phyloP scores from a whole-genome alignment of 2,797 vertebrate genomes.

The Oceanodroma leucorhoa region DNA sequence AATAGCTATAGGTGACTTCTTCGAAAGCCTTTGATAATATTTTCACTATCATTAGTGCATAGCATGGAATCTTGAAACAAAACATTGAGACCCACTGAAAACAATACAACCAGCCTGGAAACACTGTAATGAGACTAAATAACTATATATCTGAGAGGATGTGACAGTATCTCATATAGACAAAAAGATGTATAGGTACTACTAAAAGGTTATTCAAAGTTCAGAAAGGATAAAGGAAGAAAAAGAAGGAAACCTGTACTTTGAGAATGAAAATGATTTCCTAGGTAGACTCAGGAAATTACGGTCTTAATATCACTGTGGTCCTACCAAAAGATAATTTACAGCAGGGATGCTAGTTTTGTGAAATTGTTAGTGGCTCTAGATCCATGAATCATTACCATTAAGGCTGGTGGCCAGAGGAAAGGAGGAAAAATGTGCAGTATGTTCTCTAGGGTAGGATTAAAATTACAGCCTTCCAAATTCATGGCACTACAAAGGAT shows the following conservation, averaged over 20 bases:
- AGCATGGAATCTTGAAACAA: not conserved
- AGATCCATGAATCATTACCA: not conserved
- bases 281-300: not conserved
- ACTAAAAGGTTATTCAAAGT: not conserved
- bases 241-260: not conserved
- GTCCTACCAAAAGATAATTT: not conserved
- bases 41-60: not conserved
- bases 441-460: not conserved
- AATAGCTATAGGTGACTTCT: not conserved
- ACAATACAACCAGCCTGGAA: not conserved
- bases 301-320: not conserved
- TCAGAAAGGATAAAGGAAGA: not conserved
- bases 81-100: not conserved
- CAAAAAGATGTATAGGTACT: not conserved
- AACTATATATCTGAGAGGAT: not conserved
- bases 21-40: not conserved
- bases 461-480: not conserved
- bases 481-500: not conserved
- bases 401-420: not conserved
- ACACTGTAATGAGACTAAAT: not conserved
- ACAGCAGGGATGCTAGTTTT: not conserved
- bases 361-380: not conserved
- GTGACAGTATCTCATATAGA: not conserved
- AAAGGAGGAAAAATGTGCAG: not conserved
- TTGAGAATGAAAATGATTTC: constrained; percentile 6